Base-by-base conservation (phyloP, 92 coral and sea anemone species). In the Palythoa heliodiscus region DNA sequence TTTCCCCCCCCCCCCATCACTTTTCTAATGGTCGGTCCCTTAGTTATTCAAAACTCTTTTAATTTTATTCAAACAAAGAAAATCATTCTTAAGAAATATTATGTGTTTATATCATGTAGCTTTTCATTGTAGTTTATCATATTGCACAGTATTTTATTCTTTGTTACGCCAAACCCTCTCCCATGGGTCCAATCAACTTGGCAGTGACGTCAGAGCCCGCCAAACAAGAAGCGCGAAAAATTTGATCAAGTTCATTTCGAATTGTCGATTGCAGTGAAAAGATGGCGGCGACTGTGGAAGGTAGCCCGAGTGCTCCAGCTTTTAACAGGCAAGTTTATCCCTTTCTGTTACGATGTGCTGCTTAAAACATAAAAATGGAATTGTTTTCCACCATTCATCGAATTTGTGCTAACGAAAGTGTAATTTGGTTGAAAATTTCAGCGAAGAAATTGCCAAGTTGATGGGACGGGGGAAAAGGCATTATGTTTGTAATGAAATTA, bases 401-500 rank as follows among this genome's bases (percentile, higher is more conserved):
- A 80, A 24, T 43, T 63, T 66, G 55, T 57, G 2, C 70, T 57
- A 19, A 77, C 23, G 39, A 55, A 77, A 54, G 9, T 37, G 9
- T 2, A 55, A 57, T 24, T 63, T 22, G 64, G 11, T 80, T 80
- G 20, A 23, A 61, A 20, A 43, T 91, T 91, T 76, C 85, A 94
- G 98, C 70, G 99, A 94, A 73, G 98, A 96, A 81, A 79, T 95
- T 25, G 84, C 85, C 80, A 96, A 96, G 81, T 86, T 96, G 74
- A 95, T 96, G 95, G 95, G 99, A 11, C 85, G 88, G 39, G 99
- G 99, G 5, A 94, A 93, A 80, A 89, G 95, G 8, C 98, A 96
- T 70, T 89, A 92, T 60, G 92, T 96, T 82, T 94, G 99, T 81
- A 95, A 66, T 76, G 99, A 96, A 87, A 92, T 88, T 75, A 69